These are phyloP conservation scores for Melierax canorus DNA, from an alignment of 2,113 vertebrate species.

Conservation along the genomic window DNA sequence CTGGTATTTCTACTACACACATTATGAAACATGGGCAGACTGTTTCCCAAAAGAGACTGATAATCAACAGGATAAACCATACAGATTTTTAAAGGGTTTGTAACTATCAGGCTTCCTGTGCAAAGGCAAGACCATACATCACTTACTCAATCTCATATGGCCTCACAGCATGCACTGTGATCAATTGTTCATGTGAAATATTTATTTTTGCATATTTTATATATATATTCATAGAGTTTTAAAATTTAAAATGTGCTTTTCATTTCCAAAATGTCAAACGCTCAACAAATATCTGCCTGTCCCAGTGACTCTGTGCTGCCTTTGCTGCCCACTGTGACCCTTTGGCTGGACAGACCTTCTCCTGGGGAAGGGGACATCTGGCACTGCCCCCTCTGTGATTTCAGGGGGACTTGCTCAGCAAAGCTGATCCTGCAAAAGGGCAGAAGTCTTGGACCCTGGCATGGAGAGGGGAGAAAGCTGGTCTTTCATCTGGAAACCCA, in stretches of 20 bases:
- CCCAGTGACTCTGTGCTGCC: neutral
- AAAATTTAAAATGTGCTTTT: neutral
- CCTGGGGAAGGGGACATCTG: neutral
- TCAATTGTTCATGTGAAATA: neutral
- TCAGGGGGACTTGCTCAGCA: neutral
- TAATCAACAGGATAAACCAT: neutral
- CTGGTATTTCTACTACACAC: neutral
- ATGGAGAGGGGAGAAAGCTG: neutral
- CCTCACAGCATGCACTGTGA: neutral
- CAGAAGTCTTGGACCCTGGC: neutral
- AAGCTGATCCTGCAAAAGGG: neutral
- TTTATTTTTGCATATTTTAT: neutral
- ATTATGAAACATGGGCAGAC: neutral
- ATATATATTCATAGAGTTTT: neutral
- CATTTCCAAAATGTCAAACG: neutral
- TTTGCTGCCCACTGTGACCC: neutral
- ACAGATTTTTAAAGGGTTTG: neutral
- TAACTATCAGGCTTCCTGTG: neutral
- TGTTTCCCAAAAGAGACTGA: neutral
- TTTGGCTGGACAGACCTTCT: neutral
- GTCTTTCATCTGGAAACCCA: neutral
- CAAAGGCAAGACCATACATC: neutral
- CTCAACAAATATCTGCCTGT: neutral
- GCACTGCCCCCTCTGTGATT: rapidly evolving
- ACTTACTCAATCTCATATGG: neutral